Conservation (phyloP, 2,113 vertebrate species). For the Zosterops japonicus region DNA sequence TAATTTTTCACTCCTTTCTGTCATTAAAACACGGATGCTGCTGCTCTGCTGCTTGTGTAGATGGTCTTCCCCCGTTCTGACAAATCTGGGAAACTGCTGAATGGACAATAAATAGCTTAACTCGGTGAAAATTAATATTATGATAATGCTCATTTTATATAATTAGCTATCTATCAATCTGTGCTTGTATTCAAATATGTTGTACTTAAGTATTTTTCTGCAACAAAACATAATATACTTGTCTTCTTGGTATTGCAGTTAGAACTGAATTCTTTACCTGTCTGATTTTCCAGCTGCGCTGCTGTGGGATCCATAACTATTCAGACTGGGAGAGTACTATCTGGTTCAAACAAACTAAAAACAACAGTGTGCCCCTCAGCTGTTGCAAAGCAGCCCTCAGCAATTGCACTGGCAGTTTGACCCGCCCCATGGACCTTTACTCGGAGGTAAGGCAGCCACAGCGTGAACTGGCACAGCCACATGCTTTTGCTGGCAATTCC, state of each 20-base stretch:
- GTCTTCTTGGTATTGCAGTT: neutral
- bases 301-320: constrained; percentile 95
- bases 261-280: neutral
- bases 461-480: neutral
- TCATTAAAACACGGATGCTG: neutral
- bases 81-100: neutral
- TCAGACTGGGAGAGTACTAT: constrained; percentile 92
- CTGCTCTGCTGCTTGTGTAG: neutral
- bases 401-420: constrained; percentile 90
- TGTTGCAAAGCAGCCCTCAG: constrained; percentile 87
- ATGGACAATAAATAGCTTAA: neutral
- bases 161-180: neutral
- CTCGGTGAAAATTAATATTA: neutral
- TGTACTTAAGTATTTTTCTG: neutral
- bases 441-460: constrained; percentile 80
- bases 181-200: neutral
- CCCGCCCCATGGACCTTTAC: constrained; percentile 86
- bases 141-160: neutral
- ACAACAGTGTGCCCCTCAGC: constrained; percentile 95
- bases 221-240: neutral
- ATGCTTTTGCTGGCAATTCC: neutral
- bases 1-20: neutral
- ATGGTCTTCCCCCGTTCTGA: neutral
- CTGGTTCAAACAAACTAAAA: constrained; percentile 93
- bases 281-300: constrained; percentile 80